These are phyloP conservation scores for Silurus asotus DNA, from an alignment of 2,113 vertebrate genomes.

Conservation along the genomic window DNA sequence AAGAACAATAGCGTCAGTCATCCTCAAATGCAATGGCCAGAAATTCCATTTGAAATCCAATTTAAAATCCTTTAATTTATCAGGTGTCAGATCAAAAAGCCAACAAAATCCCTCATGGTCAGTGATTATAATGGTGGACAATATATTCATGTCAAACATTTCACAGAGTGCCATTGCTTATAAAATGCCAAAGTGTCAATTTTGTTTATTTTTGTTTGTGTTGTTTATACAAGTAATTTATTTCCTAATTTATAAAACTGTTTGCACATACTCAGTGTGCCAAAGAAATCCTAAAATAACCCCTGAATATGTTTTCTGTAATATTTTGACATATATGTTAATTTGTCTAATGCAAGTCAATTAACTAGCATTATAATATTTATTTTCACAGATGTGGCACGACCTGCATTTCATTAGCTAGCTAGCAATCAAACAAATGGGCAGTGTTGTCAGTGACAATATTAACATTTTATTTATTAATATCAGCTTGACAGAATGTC, in stretches of 20 bases:
- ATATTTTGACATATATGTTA: background rate
- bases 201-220: slow-evolving; percentile 18
- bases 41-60: slow-evolving; percentile 61
- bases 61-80: slow-evolving; percentile 54
- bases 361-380: background rate
- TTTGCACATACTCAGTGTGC: background rate
- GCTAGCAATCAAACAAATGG: background rate
- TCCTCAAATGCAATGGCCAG: slow-evolving; percentile 23
- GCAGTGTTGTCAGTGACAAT: background rate
- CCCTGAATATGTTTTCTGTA: background rate
- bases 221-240: slow-evolving; percentile 17
- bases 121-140: slow-evolving; percentile 51
- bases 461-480: too few relatives aligned
- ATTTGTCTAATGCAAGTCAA: background rate
- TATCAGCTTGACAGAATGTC: too few relatives aligned
- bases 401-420: background rate
- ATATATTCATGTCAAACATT: slow-evolving; percentile 28
- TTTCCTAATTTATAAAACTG: slow-evolving; percentile 21
- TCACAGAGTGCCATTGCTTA: slow-evolving; percentile 29
- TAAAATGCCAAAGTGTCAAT: slow-evolving; percentile 9
- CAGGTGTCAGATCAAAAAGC: slow-evolving; percentile 43
- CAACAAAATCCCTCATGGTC: slow-evolving; percentile 52
- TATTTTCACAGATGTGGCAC: background rate
- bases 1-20: background rate
- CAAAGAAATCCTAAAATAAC: background rate